A percentile compares a stretch with the other conserved stretches of the same genome.
Conservation (phyloP, 23 tunicate genomes). For the Aplidium turbinatum region DNA sequence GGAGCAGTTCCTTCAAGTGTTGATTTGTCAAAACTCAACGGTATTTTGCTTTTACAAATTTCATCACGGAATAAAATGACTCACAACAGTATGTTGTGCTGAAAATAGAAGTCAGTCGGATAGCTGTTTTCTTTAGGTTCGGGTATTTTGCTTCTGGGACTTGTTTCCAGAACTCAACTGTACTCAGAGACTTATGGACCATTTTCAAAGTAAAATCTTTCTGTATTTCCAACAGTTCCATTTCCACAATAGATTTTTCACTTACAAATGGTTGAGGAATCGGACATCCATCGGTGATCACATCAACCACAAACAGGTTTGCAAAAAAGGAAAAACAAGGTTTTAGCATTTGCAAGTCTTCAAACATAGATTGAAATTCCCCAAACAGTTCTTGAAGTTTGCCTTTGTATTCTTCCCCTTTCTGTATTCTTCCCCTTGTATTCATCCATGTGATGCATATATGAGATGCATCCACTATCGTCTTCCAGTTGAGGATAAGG, state of each 20-base stretch:
- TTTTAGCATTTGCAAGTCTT: slow-evolving; percentile 49
- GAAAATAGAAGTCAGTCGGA: slow-evolving; percentile 32
- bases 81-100: slow-evolving; percentile 66
- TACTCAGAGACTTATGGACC: slow-evolving; percentile 35
- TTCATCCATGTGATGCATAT: slow-evolving; percentile 33
- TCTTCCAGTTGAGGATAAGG: no score
- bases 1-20: slow-evolving; percentile 57
- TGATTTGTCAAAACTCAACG: slow-evolving; percentile 37
- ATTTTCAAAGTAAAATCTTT: slow-evolving; percentile 47
- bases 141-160: slow-evolving; percentile 56
- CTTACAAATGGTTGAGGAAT: slow-evolving; percentile 41
- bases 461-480: no score
- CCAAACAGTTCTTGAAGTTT: slow-evolving; percentile 55
- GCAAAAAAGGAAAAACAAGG: slow-evolving; percentile 55
- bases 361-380: slow-evolving; percentile 49
- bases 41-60: slow-evolving; percentile 42
- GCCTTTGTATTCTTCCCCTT: slow-evolving; percentile 54
- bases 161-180: slow-evolving; percentile 53
- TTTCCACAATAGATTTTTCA: slow-evolving; percentile 42
- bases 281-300: slow-evolving; percentile 60
- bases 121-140: slow-evolving; percentile 37
- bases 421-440: slow-evolving; percentile 7
- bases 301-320: slow-evolving; percentile 59
- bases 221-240: slow-evolving; percentile 53
- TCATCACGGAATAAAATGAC: slow-evolving; percentile 54